These are phyloP conservation scores for Parambassis ranga DNA, from an alignment of 2,797 vertebrate species.

Conservation along the genomic window DNA sequence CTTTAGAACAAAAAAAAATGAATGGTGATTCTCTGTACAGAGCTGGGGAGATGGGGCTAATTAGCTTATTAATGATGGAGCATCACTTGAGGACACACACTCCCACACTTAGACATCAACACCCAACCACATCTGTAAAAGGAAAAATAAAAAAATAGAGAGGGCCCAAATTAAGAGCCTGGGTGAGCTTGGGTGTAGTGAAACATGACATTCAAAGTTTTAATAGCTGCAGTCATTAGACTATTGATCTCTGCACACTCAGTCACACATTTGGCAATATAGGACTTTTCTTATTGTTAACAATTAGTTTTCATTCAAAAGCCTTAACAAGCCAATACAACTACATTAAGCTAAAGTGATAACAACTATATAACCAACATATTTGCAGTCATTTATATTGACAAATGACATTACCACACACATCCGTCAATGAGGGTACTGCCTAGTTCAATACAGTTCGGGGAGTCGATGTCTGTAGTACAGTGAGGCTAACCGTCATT, in stretches of 20 bases:
- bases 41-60: conserved; percentile 28
- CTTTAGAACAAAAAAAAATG: not conserved
- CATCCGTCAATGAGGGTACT: not conserved
- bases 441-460: not conserved
- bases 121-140: not conserved
- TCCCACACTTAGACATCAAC: not conserved
- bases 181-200: conserved; percentile 7
- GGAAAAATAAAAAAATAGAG: not conserved
- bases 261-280: not conserved
- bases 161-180: not conserved
- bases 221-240: conserved; percentile 1
- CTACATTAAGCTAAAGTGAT: no score
- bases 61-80: conserved; percentile 45
- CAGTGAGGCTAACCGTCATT: not conserved
- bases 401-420: not conserved
- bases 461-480: not conserved
- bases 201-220: conserved; percentile 21
- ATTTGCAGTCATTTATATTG: not conserved
- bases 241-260: not conserved
- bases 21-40: conserved; percentile 5
- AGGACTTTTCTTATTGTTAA: not conserved
- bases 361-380: no score
- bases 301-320: not conserved
- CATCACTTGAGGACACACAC: not conserved
- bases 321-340: no score